A percentile compares a stretch with the other conserved stretches of the same genome.
phyloP scores from a whole-genome alignment of 2,888 invertebrate genomes.

The Podotricha telesiphe region DNA sequence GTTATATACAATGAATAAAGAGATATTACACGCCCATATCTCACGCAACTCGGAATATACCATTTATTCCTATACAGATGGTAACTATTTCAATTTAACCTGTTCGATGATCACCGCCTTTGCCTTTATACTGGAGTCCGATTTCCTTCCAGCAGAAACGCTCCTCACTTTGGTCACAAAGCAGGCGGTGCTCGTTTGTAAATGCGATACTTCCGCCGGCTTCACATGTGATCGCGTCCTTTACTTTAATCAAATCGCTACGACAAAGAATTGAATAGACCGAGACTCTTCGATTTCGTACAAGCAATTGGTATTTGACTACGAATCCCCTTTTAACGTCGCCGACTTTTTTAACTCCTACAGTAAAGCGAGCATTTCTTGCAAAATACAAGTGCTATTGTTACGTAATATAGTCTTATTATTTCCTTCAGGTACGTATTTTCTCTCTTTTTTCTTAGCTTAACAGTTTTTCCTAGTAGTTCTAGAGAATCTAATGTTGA shows the following conservation, averaged over 20 bases:
- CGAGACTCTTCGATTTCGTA: conserved; percentile 71
- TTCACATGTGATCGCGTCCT: conserved; percentile 78
- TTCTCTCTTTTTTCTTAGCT: too few species aligned
- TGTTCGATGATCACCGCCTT: conserved; percentile 32
- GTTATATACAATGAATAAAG: conserved; percentile 20
- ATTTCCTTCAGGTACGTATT: too few species aligned
- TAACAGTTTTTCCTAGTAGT: too few species aligned
- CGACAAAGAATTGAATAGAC: conserved; percentile 82
- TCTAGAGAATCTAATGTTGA: too few species aligned
- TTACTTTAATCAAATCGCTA: conserved; percentile 81
- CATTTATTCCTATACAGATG: conserved; percentile 58
- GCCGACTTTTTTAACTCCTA: conserved; percentile 68
- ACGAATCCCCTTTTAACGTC: conserved; percentile 67
- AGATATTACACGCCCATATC: conserved; percentile 37
- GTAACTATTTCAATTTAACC: conserved; percentile 61
- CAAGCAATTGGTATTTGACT: conserved; percentile 77
- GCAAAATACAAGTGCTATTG: conserved; percentile 39
- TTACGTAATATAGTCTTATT: not conserved
- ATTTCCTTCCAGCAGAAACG: conserved; percentile 46
- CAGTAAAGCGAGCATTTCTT: conserved; percentile 56
- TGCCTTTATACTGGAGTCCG: conserved; percentile 27
- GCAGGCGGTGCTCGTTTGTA: conserved; percentile 80
- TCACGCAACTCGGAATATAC: conserved; percentile 11
- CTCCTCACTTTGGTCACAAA: conserved; percentile 58
- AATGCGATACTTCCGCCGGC: conserved; percentile 82